Evolutionary conservation across 2,888 invertebrate species (phyloP).

Genomic region (Eupeodes latifasciatus): DNA sequence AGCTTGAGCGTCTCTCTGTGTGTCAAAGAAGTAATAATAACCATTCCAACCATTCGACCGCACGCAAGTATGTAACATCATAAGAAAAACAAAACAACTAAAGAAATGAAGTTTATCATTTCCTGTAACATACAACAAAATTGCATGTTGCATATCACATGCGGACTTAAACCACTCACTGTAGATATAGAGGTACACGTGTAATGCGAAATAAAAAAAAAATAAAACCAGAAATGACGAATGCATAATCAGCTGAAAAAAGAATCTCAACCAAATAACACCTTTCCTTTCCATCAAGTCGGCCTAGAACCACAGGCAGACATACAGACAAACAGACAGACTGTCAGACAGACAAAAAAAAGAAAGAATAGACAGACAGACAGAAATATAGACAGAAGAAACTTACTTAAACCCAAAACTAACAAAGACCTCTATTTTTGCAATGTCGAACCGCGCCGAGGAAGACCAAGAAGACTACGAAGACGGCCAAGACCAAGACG

Average conservation of each 20-base stretch:
- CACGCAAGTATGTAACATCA: constrained; percentile 51
- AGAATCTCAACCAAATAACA: constrained; percentile 56
- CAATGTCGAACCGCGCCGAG: background rate
- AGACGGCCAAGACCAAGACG: background rate
- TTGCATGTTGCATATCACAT: constrained; percentile 50
- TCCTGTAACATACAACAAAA: constrained; percentile 55
- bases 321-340: constrained; percentile 31
- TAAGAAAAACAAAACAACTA: constrained; percentile 3
- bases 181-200: constrained; percentile 15
- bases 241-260: constrained; percentile 53
- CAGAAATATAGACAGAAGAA: constrained; percentile 5
- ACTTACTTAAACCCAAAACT: constrained; percentile 17
- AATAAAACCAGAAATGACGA: constrained; percentile 44
- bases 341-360: background rate
- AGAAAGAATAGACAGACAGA: background rate
- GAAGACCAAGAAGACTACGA: background rate
- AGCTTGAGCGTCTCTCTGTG: constrained; percentile 22
- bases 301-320: constrained; percentile 25
- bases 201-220: constrained; percentile 10
- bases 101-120: constrained; percentile 48
- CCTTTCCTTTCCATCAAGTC: constrained; percentile 56
- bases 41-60: constrained; percentile 36
- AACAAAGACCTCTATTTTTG: constrained; percentile 30
- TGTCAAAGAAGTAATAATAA: constrained; percentile 27
- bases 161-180: constrained; percentile 40